Evolutionary conservation across 2,888 invertebrate species (phyloP).

Genomic region (Boloria selene): DNA sequence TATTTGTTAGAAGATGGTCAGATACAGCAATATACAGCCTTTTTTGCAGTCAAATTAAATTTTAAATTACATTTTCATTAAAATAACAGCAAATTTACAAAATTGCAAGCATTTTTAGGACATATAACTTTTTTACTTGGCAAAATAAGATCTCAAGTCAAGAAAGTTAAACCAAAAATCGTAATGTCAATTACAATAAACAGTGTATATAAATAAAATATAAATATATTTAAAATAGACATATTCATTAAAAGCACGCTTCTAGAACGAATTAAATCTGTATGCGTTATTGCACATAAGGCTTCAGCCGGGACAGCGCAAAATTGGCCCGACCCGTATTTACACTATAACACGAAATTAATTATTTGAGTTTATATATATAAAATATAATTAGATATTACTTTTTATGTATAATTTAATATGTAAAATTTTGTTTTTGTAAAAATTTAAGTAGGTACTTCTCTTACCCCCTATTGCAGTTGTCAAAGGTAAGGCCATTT

Average conservation of each 20-base stretch:
- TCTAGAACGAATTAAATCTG: not conserved
- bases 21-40: no score
- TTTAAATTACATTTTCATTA: no score
- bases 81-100: no score
- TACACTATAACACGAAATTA: conserved; percentile 2
- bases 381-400: not conserved
- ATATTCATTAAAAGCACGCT: not conserved
- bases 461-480: conserved; percentile 20
- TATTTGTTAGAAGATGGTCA: no score
- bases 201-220: not conserved
- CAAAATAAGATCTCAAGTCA: not conserved
- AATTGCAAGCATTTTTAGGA: no score
- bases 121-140: no score
- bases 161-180: not conserved
- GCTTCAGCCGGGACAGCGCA: conserved; percentile 9
- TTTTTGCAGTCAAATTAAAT: no score
- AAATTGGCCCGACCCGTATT: conserved; percentile 17
- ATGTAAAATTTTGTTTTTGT: not conserved
- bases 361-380: conserved; percentile 1
- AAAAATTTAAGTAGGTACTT: conserved; percentile 1
- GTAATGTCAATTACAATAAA: not conserved
- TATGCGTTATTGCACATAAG: conserved; percentile 1
- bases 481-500: conserved; percentile 25
- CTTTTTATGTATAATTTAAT: not conserved
- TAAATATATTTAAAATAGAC: conserved; percentile 2